phyloP scores from a whole-genome alignment of 2,888 invertebrate genomes.

The Acanthococcus lagerstroemiae region DNA sequence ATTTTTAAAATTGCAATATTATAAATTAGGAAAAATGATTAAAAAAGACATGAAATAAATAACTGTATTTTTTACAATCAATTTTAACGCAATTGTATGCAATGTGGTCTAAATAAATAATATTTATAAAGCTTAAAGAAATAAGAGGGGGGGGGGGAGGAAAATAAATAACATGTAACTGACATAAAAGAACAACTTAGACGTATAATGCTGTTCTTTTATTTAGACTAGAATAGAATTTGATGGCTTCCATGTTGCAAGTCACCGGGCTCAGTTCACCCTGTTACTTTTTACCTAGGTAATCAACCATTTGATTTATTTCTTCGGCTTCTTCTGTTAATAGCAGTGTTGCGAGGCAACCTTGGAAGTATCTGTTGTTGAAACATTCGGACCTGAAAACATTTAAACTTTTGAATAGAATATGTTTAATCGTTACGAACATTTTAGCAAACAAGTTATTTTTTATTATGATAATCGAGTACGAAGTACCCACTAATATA shows the following conservation, averaged over 20 bases:
- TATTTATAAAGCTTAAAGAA: conserved; percentile 24
- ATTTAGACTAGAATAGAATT: conserved; percentile 35
- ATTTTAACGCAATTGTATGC: conserved; percentile 17
- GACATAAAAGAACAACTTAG: conserved; percentile 20
- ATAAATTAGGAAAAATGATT: conserved; percentile 8
- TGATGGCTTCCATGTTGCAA: conserved; percentile 31
- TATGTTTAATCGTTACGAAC: no score
- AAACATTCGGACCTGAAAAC: conserved; percentile 65
- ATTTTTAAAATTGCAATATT: neutral
- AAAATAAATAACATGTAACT: conserved; percentile 28
- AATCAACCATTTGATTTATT: conserved; percentile 68
- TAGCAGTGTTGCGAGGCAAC: conserved; percentile 69
- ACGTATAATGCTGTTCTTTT: conserved; percentile 6
- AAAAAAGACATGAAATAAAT: conserved; percentile 25
- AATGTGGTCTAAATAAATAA: conserved; percentile 13
- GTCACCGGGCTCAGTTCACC: conserved; percentile 15
- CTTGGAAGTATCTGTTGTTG: conserved; percentile 67
- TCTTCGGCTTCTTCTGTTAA: conserved; percentile 66
- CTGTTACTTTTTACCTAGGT: conserved; percentile 53
- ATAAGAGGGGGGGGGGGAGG: conserved; percentile 2
- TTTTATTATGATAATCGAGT: no score
- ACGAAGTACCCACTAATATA: no score
- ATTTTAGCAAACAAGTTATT: no score
- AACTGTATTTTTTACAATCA: conserved; percentile 22
- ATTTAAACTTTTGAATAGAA: no score